Evolutionary conservation across 2,797 vertebrate species (phyloP).

Genomic region (Coracias cyanogaster): DNA sequence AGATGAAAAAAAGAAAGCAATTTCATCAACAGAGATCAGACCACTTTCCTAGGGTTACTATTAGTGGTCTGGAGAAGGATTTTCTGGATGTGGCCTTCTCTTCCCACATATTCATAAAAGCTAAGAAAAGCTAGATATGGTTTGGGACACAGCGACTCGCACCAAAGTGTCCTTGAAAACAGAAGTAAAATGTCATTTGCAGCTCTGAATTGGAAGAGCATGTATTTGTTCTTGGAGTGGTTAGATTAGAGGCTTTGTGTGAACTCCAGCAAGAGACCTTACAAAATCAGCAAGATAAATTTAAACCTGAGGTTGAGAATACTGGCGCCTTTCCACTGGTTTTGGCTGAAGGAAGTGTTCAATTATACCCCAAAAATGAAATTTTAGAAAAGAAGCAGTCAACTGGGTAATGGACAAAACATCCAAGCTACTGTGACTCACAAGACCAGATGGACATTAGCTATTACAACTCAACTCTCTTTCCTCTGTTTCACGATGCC

Average conservation of each 20-base stretch:
- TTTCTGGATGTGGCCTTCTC: conserved; percentile 7
- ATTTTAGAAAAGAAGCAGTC: background rate
- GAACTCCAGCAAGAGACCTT: conserved; percentile 38
- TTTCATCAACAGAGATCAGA: conserved; percentile 32
- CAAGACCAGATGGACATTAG: background rate
- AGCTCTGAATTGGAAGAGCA: conserved; percentile 25
- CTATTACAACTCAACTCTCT: background rate
- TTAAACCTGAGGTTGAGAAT: conserved; percentile 59
- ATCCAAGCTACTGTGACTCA: background rate
- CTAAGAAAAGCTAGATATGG: conserved; percentile 61
- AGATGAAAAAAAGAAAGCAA: background rate
- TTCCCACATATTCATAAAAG: conserved; percentile 36
- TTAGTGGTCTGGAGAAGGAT: conserved; percentile 59
- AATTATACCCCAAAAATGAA: background rate
- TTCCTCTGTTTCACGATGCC: background rate
- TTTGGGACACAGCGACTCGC: conserved; percentile 28
- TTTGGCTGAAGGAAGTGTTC: conserved; percentile 47
- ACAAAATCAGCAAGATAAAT: conserved; percentile 60
- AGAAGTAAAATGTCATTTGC: conserved; percentile 58
- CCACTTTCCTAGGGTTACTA: conserved; percentile 1
- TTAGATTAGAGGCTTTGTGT: conserved; percentile 52
- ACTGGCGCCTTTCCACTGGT: background rate
- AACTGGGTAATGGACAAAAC: background rate
- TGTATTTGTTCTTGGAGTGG: conserved; percentile 1
- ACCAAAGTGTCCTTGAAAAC: conserved; percentile 50